These are phyloP conservation scores for Dipus sagitta DNA, from an alignment of 2,797 vertebrate species.

Conservation along the genomic window DNA sequence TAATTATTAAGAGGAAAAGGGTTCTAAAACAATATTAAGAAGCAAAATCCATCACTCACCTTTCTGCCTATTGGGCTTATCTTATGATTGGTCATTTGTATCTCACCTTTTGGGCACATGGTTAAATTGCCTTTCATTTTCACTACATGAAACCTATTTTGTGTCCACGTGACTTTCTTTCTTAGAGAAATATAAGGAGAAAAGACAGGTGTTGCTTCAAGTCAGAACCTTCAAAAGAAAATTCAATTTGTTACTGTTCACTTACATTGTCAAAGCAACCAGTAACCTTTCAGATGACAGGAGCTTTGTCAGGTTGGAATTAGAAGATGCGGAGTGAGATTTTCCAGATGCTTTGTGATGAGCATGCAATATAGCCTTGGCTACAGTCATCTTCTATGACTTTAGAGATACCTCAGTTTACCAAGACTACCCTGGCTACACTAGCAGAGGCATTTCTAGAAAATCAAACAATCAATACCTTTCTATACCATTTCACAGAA, in stretches of 20 bases:
- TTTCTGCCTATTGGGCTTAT: background rate
- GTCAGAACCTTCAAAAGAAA: constrained; percentile 4
- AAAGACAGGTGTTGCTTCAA: background rate
- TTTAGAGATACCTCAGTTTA: background rate
- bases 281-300: background rate
- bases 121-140: background rate
- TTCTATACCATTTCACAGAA: constrained; percentile 10
- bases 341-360: background rate
- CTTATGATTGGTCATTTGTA: background rate
- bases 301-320: background rate
- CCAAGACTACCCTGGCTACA: background rate
- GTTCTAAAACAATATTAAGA: constrained; percentile 1
- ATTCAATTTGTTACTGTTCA: background rate
- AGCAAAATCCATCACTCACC: background rate
- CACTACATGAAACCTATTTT: background rate
- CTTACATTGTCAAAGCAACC: background rate
- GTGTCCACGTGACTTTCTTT: background rate
- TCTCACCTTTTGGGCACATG: background rate
- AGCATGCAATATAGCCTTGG: background rate
- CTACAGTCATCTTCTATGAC: background rate
- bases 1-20: background rate
- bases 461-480: background rate
- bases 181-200: constrained; percentile 37
- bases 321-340: background rate
- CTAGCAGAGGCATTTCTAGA: background rate